Evolutionary conservation across 2,113 vertebrate genomes (phyloP).

Genomic region (Saccopteryx bilineata): DNA sequence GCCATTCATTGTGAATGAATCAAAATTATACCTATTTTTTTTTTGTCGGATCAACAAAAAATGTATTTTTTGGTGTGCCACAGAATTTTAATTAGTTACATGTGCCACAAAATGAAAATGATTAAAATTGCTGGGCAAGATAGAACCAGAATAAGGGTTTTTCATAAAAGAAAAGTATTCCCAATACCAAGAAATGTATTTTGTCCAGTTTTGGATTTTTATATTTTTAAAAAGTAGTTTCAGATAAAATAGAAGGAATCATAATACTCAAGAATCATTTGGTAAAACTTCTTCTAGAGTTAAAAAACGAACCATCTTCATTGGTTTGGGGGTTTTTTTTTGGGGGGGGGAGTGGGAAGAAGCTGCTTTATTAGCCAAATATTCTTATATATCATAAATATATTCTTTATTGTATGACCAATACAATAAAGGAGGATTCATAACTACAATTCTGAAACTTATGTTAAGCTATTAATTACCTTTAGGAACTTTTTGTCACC

Average conservation of each 20-base stretch:
- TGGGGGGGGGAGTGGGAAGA: not conserved
- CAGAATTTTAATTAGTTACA: not conserved
- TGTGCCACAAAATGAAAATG: not conserved
- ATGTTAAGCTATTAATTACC: not conserved
- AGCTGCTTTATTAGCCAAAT: not conserved
- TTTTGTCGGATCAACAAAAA: not conserved
- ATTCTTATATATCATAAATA: not conserved
- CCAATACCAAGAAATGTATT: constrained; percentile 19
- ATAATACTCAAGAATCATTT: not conserved
- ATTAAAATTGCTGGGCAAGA: not conserved
- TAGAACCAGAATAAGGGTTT: not conserved
- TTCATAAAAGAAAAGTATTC: not conserved
- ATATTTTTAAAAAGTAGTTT: constrained; percentile 6
- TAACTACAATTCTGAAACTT: constrained; percentile 6
- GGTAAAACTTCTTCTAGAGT: not conserved
- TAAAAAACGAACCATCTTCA: not conserved
- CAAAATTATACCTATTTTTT: not conserved
- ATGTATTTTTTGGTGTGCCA: not conserved
- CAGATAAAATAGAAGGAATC: not conserved
- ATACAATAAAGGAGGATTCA: not conserved
- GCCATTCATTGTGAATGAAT: not conserved
- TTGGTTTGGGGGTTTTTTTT: not conserved
- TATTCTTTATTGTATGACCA: not conserved
- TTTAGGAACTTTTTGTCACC: not conserved
- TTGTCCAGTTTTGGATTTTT: not conserved